Percentiles rank a stretch among this genome's conserved stretches.
Conservation (phyloP, 2,113 vertebrate genomes). For the Callaeas wilsoni region DNA sequence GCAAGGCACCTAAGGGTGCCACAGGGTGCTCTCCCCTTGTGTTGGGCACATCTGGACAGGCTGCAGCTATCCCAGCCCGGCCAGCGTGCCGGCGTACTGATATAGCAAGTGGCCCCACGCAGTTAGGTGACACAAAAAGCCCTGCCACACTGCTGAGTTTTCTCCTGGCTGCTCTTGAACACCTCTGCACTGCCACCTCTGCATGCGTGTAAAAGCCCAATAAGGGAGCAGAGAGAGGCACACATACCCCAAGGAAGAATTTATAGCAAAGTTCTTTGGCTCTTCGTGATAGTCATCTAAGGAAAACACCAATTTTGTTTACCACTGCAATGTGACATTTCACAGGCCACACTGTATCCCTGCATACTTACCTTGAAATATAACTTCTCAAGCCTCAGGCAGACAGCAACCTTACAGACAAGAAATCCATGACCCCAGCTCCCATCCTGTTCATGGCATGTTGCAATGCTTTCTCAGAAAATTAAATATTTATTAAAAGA, state of each 20-base stretch:
- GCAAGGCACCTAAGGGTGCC: too few relatives aligned
- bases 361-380: background rate
- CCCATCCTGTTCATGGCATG: background rate
- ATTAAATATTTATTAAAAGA: background rate
- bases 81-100: too few relatives aligned
- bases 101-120: background rate
- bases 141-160: background rate
- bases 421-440: background rate
- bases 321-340: background rate
- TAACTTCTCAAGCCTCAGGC: background rate
- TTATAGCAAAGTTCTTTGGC: conserved; percentile 7
- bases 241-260: background rate
- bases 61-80: too few relatives aligned
- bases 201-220: accelerated
- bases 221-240: background rate
- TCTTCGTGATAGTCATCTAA: background rate
- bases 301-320: conserved; percentile 18
- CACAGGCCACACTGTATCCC: background rate
- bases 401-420: background rate
- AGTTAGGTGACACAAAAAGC: background rate
- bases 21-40: too few relatives aligned
- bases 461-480: background rate
- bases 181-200: background rate
- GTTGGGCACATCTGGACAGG: too few relatives aligned
- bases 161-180: background rate